Evolutionary conservation across 2,113 vertebrate species (phyloP), one percentile per base, ranked within the genome.

Genomic region (Myotis yumanensis): DNA sequence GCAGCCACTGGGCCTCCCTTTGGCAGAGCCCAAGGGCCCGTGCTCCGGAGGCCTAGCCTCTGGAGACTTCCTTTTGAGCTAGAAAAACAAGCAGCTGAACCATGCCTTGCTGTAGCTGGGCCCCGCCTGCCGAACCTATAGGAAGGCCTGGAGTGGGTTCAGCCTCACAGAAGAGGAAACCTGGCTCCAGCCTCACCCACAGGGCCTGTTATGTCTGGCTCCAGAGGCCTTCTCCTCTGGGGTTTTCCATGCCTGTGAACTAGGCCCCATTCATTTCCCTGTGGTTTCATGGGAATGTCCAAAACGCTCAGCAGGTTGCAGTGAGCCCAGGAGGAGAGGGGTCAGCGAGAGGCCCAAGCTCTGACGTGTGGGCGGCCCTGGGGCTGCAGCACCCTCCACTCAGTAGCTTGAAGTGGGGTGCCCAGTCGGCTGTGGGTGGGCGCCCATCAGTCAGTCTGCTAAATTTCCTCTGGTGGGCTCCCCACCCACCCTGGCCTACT

Each of bases 171-270:
- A 89, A 64, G 90, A 92, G 95, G 95, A 97, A 93, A 84, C 54
- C 97, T 94, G 96, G 96, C 97, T 96, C 95, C 48, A 6, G 96
- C 95, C 88, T 91, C 73, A 28, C 93, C 96, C 86, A 4, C 94
- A 77, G 86, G 91, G 71, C 93, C 96, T 97, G 93, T 97, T 96
- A 94, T 93, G 48, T 95, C 96, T 93, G 97, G 95, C 96, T 93
- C 83, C 84, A 16, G 82, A 95, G 96, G 77, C 95, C 94, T 86
- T 69, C 68, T 80, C 89, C 96, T 96, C 96, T 94, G 86, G 93
- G 97, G 86, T 95, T 96, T 97, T 97, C 97, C 96, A 87, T 89
- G 91, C 95, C 90, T 96, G 85, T 93, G 97, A 95, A 92, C 86
- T 16, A n/a, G 86, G 88, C 91, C 96, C 91, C 95, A 94, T 96